These are phyloP conservation scores for Ibidorhyncha struthersii DNA, from an alignment of 2,113 vertebrate genomes.

Conservation along the genomic window DNA sequence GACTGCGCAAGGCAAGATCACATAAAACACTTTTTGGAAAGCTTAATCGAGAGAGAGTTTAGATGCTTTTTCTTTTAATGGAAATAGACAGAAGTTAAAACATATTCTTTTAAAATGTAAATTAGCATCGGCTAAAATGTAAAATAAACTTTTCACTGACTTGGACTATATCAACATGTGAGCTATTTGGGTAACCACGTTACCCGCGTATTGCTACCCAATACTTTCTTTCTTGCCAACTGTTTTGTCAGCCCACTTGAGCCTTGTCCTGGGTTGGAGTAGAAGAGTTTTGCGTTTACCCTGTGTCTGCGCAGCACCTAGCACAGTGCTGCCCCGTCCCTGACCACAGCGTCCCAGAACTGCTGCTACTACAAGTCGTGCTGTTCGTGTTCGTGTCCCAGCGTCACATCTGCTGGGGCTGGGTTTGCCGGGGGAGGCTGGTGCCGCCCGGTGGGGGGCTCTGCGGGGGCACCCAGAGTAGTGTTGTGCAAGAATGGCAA, in stretches of 20 bases:
- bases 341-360: neutral
- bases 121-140: neutral
- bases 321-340: neutral
- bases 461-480: neutral
- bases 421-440: neutral
- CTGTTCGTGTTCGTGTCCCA: neutral
- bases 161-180: neutral
- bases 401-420: neutral
- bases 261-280: neutral
- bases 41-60: neutral
- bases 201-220: accelerated
- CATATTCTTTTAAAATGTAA: neutral
- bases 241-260: neutral
- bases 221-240: neutral
- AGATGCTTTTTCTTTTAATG: neutral
- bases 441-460: neutral
- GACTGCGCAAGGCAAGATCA: neutral
- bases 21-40: neutral
- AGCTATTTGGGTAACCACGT: neutral
- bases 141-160: neutral
- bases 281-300: neutral
- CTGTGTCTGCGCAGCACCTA: neutral
- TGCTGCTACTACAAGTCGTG: neutral
- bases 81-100: neutral
- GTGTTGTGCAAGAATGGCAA: accelerated